A percentile compares a stretch with the other conserved stretches of the same genome.
These are phyloP conservation scores for Frieseomelitta varia DNA, from an alignment of 1,140 invertebrate genomes.

Conservation along the genomic window DNA sequence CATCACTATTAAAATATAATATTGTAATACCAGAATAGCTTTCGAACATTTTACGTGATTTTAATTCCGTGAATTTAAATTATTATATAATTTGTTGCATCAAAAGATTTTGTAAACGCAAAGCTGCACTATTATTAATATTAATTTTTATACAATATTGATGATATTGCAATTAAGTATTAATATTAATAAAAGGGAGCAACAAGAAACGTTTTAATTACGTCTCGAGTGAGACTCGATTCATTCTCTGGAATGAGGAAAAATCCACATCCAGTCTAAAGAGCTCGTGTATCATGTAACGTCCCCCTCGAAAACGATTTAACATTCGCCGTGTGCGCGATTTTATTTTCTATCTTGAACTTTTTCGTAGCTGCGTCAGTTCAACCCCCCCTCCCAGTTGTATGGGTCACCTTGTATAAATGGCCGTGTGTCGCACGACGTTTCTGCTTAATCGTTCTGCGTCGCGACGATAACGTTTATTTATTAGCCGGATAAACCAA, in stretches of 20 bases:
- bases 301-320: not conserved
- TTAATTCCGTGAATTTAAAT: too few species aligned
- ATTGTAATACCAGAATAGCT: too few species aligned
- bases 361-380: not conserved
- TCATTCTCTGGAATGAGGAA: not conserved
- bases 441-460: slow-evolving; percentile 10
- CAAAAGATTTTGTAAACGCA: not conserved
- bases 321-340: not conserved
- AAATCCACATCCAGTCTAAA: not conserved
- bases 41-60: too few species aligned
- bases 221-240: not conserved
- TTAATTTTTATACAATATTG: too few species aligned
- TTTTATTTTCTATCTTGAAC: not conserved
- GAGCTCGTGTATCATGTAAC: not conserved
- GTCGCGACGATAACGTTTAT: slow-evolving; percentile 24
- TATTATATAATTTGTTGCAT: too few species aligned
- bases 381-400: not conserved
- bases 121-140: not conserved
- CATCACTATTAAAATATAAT: too few species aligned
- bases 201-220: not conserved
- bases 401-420: not conserved
- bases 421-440: not conserved
- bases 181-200: too few species aligned
- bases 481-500: not conserved
- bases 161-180: too few species aligned